A percentile compares a stretch with the other conserved stretches of the same genome.
Evolutionary conservation across 2,888 invertebrate genomes (phyloP).

Genomic region (Epistrophe grossulariae): DNA sequence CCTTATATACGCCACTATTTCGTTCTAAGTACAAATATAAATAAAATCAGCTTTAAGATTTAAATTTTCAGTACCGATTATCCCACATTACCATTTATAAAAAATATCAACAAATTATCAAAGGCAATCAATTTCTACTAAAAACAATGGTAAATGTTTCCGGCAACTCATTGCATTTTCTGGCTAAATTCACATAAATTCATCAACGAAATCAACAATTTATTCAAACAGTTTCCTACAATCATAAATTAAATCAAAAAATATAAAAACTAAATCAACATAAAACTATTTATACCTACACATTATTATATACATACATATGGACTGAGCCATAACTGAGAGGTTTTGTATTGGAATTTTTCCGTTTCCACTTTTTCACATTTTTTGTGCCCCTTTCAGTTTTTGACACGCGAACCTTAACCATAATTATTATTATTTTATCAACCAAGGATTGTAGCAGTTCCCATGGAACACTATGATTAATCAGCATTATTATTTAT

Average conservation of each 20-base stretch:
- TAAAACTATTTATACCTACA: neutral
- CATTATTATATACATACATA: no score
- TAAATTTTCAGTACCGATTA: neutral
- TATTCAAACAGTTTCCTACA: conserved; percentile 20
- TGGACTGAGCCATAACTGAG: neutral
- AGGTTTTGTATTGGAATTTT: neutral
- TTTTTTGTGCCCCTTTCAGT: neutral
- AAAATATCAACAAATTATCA: neutral
- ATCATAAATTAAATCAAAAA: conserved; percentile 31
- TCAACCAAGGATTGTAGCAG: conserved; percentile 25
- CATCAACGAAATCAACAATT: conserved; percentile 29
- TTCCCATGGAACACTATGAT: conserved; percentile 49
- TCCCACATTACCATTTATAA: neutral
- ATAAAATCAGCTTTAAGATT: neutral
- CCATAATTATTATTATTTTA: conserved; percentile 50
- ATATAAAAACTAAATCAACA: conserved; percentile 1
- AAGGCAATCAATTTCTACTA: conserved; percentile 1
- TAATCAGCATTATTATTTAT: conserved; percentile 66
- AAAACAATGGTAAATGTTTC: conserved; percentile 22
- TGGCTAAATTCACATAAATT: neutral
- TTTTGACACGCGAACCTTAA: conserved; percentile 56
- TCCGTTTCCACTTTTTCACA: conserved; percentile 17
- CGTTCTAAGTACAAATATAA: neutral
- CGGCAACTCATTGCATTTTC: conserved; percentile 29
- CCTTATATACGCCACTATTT: no score